Percentiles rank a stretch among this genome's conserved stretches.
Evolutionary conservation across 2,797 vertebrate genomes (phyloP).

Genomic region (Sebastes vulpes): DNA sequence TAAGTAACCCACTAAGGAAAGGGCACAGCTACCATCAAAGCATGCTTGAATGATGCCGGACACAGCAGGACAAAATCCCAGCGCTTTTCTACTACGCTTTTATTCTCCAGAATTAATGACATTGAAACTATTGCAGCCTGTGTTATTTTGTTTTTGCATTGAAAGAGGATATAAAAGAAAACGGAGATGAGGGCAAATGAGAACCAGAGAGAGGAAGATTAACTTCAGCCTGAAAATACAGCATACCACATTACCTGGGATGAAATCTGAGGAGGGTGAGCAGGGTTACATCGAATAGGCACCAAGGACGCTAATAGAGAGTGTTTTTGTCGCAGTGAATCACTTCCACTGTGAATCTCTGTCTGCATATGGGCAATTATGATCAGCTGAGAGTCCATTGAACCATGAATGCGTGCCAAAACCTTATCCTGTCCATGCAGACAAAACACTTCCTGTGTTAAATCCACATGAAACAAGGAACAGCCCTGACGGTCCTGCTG

Average conservation of each 20-base stretch:
- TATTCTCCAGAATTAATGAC: constrained; percentile 1
- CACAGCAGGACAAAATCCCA: constrained; percentile 42
- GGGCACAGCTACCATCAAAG: constrained; percentile 46
- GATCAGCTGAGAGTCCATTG: constrained; percentile 37
- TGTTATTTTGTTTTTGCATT: neutral
- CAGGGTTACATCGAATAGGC: constrained; percentile 9
- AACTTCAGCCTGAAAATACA: constrained; percentile 1
- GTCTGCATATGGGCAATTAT: constrained; percentile 35
- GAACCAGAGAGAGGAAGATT: neutral
- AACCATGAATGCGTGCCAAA: constrained; percentile 46
- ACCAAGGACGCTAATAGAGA: constrained; percentile 24
- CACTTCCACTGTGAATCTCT: constrained; percentile 29
- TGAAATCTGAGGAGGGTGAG: constrained; percentile 22
- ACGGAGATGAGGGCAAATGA: neutral
- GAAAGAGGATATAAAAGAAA: neutral
- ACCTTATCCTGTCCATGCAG: constrained; percentile 50
- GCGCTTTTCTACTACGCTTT: neutral
- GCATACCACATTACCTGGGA: neutral
- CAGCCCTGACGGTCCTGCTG: neutral
- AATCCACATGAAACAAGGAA: constrained; percentile 48
- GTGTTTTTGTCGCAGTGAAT: constrained; percentile 47
- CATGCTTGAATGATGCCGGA: constrained; percentile 28
- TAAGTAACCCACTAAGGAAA: constrained; percentile 46
- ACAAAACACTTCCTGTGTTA: constrained; percentile 23
- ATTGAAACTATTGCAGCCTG: constrained; percentile 3